These are phyloP conservation scores for Catharus minimus DNA, from an alignment of 2,113 vertebrate species.

Conservation along the genomic window DNA sequence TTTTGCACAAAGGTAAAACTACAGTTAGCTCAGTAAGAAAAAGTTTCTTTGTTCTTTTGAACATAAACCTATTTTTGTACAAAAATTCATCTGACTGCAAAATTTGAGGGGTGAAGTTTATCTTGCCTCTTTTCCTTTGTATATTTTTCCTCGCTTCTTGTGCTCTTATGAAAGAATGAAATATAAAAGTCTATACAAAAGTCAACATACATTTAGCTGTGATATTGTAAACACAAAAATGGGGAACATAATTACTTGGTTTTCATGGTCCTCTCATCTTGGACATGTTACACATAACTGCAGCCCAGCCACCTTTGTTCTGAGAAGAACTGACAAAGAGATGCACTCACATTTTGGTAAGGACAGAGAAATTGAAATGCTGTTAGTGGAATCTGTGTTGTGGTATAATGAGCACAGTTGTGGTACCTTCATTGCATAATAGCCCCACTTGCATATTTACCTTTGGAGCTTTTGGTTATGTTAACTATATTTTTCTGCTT, in stretches of 20 bases:
- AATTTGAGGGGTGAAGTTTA: background rate
- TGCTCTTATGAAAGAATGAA: background rate
- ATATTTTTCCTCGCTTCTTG: background rate
- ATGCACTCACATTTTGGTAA: background rate
- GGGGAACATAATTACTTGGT: background rate
- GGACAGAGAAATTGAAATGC: background rate
- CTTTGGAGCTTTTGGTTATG: background rate
- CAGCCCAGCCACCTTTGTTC: background rate
- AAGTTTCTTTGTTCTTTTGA: conserved; percentile 4
- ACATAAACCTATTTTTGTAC: background rate
- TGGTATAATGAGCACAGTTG: background rate
- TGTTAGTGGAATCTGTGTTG: background rate
- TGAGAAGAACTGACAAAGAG: background rate
- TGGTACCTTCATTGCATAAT: background rate
- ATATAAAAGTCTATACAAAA: background rate
- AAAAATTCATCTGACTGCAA: conserved; percentile 7
- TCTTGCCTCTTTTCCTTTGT: background rate
- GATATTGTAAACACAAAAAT: background rate
- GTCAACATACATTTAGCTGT: background rate
- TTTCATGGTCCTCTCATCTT: background rate
- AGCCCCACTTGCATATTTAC: background rate
- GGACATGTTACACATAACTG: background rate
- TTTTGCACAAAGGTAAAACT: conserved; percentile 33
- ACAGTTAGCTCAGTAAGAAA: conserved; percentile 7
- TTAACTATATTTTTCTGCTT: background rate